Percentiles rank a stretch among this genome's conserved stretches.
Evolutionary conservation across 2,797 vertebrate genomes (phyloP).

Genomic region (Argyrosomus regius): DNA sequence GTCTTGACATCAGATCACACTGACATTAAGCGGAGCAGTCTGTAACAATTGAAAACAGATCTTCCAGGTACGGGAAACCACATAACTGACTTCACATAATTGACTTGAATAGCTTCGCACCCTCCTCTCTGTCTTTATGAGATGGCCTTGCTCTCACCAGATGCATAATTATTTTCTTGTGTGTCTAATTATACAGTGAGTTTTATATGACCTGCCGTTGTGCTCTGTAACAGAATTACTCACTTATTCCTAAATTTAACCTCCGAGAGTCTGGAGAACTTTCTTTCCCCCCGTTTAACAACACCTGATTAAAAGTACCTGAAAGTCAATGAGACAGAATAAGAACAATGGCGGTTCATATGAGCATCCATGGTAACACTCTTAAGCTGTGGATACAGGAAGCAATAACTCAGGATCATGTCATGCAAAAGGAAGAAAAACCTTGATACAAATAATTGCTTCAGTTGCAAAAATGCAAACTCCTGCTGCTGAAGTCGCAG

Average conservation of each 20-base stretch:
- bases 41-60: slow-evolving; percentile 72
- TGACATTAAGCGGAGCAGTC: slow-evolving; percentile 63
- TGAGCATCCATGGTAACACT: slow-evolving; percentile 39
- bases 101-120: slow-evolving; percentile 82
- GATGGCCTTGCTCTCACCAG: slow-evolving; percentile 76
- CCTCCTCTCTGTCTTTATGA: slow-evolving; percentile 77
- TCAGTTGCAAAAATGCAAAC: slow-evolving; percentile 76
- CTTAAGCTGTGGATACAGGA: slow-evolving; percentile 69
- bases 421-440: slow-evolving; percentile 62
- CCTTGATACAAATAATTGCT: slow-evolving; percentile 73
- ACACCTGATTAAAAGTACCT: slow-evolving; percentile 65
- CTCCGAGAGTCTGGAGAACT: slow-evolving; percentile 43
- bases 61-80: slow-evolving; percentile 82
- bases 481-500: slow-evolving; percentile 65
- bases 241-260: slow-evolving; percentile 79
- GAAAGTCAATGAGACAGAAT: slow-evolving; percentile 56
- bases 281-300: slow-evolving; percentile 40
- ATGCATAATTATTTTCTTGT: slow-evolving; percentile 85
- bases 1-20: slow-evolving; percentile 67
- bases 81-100: slow-evolving; percentile 84
- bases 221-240: slow-evolving; percentile 79
- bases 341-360: slow-evolving; percentile 59
- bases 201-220: slow-evolving; percentile 80
- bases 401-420: slow-evolving; percentile 78
- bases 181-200: slow-evolving; percentile 82